Evolutionary conservation across 2,113 vertebrate species (phyloP).

Genomic region (Sula dactylatra): DNA sequence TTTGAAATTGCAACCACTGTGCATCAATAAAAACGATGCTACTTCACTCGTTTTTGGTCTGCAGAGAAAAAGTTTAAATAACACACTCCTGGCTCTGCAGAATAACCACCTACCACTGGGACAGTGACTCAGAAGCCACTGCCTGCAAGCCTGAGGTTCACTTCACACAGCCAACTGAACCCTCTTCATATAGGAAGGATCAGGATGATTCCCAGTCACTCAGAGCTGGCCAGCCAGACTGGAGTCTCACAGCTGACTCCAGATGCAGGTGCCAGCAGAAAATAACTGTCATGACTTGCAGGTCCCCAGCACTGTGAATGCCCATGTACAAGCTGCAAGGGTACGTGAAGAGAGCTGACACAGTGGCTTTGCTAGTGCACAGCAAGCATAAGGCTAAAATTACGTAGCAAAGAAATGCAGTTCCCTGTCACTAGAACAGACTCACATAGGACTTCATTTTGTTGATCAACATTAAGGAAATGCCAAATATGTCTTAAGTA

Average conservation of each 20-base stretch:
- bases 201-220: background rate
- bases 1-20: background rate
- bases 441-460: background rate
- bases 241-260: background rate
- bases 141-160: background rate
- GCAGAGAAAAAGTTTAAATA: background rate
- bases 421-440: background rate
- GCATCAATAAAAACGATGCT: background rate
- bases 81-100: background rate
- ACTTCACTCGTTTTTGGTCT: background rate
- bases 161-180: background rate
- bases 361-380: background rate
- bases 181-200: background rate
- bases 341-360: background rate
- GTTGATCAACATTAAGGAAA: background rate
- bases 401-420: background rate
- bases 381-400: background rate
- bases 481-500: background rate
- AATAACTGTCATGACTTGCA: background rate
- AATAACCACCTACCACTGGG: background rate
- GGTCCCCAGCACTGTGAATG: background rate
- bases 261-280: background rate
- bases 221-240: background rate
- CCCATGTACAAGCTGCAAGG: background rate
- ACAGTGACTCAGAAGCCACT: background rate